Conservation (phyloP, 2,113 vertebrate genomes). For the Centropus unirufus region DNA sequence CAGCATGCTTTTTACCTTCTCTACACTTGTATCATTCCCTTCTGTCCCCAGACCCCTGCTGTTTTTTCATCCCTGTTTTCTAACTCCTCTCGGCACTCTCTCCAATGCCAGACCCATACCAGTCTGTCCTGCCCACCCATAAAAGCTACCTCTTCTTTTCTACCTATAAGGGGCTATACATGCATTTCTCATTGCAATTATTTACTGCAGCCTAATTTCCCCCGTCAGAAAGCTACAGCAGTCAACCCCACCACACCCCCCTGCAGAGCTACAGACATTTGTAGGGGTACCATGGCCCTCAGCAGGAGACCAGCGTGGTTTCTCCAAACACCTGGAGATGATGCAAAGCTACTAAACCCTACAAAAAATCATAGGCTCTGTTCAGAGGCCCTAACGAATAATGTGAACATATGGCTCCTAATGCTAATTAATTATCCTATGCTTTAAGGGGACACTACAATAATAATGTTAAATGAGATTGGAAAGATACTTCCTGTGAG, state of each 20-base stretch:
- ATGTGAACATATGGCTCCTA: not conserved
- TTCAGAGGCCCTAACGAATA: not conserved
- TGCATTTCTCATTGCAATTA: not conserved
- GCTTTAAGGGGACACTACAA: constrained; percentile 27
- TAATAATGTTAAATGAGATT: constrained; percentile 43
- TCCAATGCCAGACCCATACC: not conserved
- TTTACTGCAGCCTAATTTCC: not conserved
- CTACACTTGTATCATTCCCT: rapidly evolving
- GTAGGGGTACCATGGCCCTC: not conserved
- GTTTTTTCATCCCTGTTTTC: not conserved
- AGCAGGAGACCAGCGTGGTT: rapidly evolving
- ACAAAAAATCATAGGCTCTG: not conserved
- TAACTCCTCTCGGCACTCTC: not conserved
- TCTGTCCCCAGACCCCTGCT: not conserved
- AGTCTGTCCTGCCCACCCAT: not conserved
- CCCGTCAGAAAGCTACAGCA: not conserved
- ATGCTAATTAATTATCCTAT: constrained; percentile 50
- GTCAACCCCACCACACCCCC: rapidly evolving
- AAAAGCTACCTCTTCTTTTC: not conserved
- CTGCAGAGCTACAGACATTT: rapidly evolving
- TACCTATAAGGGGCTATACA: not conserved
- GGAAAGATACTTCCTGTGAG: not conserved
- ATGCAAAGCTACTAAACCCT: not conserved
- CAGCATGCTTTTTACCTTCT: not conserved
- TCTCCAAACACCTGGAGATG: not conserved